Evolutionary conservation across 2,797 vertebrate species (phyloP).

Genomic region (Enteromius mattozi): DNA sequence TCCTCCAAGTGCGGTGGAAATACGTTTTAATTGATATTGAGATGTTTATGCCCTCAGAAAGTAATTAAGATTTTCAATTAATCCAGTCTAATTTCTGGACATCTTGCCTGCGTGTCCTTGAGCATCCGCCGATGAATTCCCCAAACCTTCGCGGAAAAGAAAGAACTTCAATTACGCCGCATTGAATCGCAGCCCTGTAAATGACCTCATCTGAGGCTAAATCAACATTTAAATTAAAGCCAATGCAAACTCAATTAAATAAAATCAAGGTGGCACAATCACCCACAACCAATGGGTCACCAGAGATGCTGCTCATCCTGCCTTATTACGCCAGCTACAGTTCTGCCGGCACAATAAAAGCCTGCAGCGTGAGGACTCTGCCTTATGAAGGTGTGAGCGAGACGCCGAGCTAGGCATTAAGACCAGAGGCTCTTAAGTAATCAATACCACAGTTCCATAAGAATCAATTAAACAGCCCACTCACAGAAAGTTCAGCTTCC

Average conservation of each 20-base stretch:
- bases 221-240: constrained; percentile 81
- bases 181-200: constrained; percentile 74
- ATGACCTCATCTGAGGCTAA: constrained; percentile 78
- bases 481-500: constrained; percentile 69
- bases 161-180: constrained; percentile 80
- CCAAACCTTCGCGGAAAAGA: constrained; percentile 75
- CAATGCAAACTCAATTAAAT: constrained; percentile 78
- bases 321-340: constrained; percentile 30
- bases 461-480: constrained; percentile 86
- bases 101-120: constrained; percentile 83
- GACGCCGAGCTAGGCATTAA: constrained; percentile 74
- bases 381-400: constrained; percentile 71
- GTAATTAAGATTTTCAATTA: constrained; percentile 89
- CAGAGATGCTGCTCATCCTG: constrained; percentile 49
- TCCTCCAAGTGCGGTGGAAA: constrained; percentile 82
- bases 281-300: constrained; percentile 58
- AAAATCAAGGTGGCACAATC: constrained; percentile 66
- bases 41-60: constrained; percentile 87
- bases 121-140: constrained; percentile 81
- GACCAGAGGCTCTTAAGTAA: constrained; percentile 86
- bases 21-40: constrained; percentile 87
- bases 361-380: constrained; percentile 68
- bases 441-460: constrained; percentile 78
- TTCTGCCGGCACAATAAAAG: constrained; percentile 49
- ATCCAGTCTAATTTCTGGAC: constrained; percentile 85